Conservation (phyloP, 2,797 vertebrate genomes). For the Xerus rutilus region DNA sequence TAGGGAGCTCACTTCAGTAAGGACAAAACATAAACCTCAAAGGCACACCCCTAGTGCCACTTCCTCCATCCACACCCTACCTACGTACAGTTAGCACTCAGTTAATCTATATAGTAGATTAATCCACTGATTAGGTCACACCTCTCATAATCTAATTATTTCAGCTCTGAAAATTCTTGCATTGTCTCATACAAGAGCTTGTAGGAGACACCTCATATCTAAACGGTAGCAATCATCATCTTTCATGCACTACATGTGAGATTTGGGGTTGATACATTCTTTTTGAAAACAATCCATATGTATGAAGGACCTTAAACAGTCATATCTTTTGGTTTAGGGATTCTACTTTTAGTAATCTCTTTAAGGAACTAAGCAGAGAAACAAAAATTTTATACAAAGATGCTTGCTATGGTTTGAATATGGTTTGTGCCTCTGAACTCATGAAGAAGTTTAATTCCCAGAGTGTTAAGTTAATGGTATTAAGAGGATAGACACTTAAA, state of each 20-base stretch:
- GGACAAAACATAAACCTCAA: too few relatives aligned
- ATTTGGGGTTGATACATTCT: not conserved
- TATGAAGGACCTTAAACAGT: slow-evolving; percentile 13
- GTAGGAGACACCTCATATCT: too few relatives aligned
- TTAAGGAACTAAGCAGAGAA: not conserved
- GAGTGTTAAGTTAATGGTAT: not conserved
- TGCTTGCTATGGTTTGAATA: not conserved
- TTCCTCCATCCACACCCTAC: too few relatives aligned
- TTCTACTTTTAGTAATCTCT: not conserved
- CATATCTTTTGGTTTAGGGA: not conserved
- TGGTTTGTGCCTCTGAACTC: not conserved
- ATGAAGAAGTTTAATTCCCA: not conserved
- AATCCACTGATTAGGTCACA: too few relatives aligned
- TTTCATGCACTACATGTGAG: not conserved
- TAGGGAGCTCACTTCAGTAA: too few relatives aligned
- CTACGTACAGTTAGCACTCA: too few relatives aligned
- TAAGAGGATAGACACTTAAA: not conserved
- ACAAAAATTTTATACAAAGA: not conserved
- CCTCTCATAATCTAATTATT: too few relatives aligned
- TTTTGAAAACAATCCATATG: not conserved
- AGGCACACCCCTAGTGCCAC: too few relatives aligned
- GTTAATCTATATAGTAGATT: too few relatives aligned
- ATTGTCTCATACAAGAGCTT: too few relatives aligned
- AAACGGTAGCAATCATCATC: too few relatives aligned
- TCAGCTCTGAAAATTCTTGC: too few relatives aligned